Evolutionary conservation across 2,113 vertebrate species (phyloP), one percentile per base, ranked within the genome.

Genomic region (Bostrychus sinensis): DNA sequence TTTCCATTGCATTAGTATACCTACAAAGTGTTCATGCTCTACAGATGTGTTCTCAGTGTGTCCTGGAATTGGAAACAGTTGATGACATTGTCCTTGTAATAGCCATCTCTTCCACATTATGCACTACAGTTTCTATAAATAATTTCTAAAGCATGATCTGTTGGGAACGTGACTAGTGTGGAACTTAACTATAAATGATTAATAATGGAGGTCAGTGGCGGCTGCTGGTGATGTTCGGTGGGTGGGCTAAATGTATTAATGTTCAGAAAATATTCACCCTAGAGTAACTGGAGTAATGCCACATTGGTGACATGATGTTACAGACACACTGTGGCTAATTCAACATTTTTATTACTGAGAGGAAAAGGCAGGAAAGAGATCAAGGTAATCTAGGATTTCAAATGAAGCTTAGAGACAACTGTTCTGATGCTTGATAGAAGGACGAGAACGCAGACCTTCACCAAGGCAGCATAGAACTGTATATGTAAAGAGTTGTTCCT

Each of bases 191-290:
- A 23, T 46, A 8, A 46, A 46, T 22, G 22, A 46, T 46, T 6
- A 23, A 46, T 23, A 22, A 1, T 12, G 19, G 4, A 10, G 22
- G n/a, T 8, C 17, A 20, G 41, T 10, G 17, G 41, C n/a, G 17
- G 17, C 19, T 12, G 43, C 20, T 22, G 43, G 43, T 4, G 43
- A 43, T 23, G 43, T 23, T 13, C 22, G 43, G 1, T 23, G 11
- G 43, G 10, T 23, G 43, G 17, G 43, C 43, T 20, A 5, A 46
- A 23, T 46, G 9, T 20, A 20, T 23, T 46, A 22, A 5, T 46
- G 20, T 23, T 23, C 10, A 12, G 4, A 43, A 28, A 37, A 54
- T 68, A 70, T n/a, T n/a, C n/a, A n/a, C n/a, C n/a, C n/a, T n/a
- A n/a, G n/a, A n/a, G n/a, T n/a, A n/a, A n/a, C n/a, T n/a, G n/a